A percentile compares a stretch with the other conserved stretches of the same genome.
Conservation (phyloP, 2,888 invertebrate species). For the Conops quadrifasciatus region DNA sequence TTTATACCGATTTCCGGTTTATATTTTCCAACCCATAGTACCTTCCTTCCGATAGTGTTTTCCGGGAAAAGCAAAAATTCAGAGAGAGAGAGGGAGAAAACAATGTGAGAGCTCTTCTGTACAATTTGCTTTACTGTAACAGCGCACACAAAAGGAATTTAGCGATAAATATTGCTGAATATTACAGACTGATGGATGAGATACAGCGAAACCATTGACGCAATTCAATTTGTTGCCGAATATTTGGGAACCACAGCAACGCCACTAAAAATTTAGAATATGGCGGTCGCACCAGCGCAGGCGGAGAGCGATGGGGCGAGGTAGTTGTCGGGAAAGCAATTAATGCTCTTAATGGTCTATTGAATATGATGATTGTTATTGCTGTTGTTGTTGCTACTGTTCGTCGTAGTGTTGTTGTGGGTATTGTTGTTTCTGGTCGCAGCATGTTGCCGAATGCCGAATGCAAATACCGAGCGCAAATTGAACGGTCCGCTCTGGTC, state of each 20-base stretch:
- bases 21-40: no score
- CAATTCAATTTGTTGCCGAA: slow-evolving; percentile 24
- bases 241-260: background rate
- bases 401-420: background rate
- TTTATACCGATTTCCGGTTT: no score
- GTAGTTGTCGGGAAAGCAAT: slow-evolving; percentile 50
- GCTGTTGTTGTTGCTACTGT: background rate
- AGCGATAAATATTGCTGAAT: slow-evolving; percentile 15
- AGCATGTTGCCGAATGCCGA: slow-evolving; percentile 25
- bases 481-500: no score
- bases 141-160: slow-evolving; percentile 7
- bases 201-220: slow-evolving; percentile 15
- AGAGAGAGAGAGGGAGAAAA: no score
- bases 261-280: no score
- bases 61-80: no score
- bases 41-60: no score
- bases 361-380: slow-evolving; percentile 29
- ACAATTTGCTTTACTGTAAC: background rate
- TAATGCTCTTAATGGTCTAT: slow-evolving; percentile 56
- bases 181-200: slow-evolving; percentile 12
- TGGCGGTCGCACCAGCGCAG: no score
- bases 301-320: no score
- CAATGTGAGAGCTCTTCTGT: no score
- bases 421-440: slow-evolving; percentile 4
- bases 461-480: slow-evolving; percentile 28